These are phyloP conservation scores for Drosophila prostipennis DNA, from an alignment of 2,888 invertebrate species.

Conservation along the genomic window DNA sequence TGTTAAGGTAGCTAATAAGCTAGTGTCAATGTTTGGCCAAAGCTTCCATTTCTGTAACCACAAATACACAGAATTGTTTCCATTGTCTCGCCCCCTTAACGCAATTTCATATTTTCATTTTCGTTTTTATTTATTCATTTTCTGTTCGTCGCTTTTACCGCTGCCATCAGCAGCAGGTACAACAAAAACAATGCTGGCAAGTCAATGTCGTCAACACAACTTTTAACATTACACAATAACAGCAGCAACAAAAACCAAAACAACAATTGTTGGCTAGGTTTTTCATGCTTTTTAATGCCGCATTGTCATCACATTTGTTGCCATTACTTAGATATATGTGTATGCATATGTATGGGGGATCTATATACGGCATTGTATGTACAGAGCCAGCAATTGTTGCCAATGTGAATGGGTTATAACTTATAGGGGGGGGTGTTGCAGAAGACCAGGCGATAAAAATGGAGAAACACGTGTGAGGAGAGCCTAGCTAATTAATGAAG, in stretches of 20 bases:
- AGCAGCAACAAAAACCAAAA: slow-evolving; percentile 38
- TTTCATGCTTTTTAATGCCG: slow-evolving; percentile 70
- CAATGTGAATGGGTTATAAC: slow-evolving; percentile 29
- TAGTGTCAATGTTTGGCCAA: slow-evolving; percentile 46
- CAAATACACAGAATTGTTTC: slow-evolving; percentile 58
- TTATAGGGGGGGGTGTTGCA: not conserved
- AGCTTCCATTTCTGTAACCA: slow-evolving; percentile 9
- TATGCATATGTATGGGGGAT: slow-evolving; percentile 13
- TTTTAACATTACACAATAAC: slow-evolving; percentile 66
- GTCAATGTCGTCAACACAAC: slow-evolving; percentile 63
- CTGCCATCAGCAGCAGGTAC: slow-evolving; percentile 11
- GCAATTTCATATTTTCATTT: slow-evolving; percentile 60
- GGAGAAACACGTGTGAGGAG: slow-evolving; percentile 20
- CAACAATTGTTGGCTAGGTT: slow-evolving; percentile 43
- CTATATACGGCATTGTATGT: slow-evolving; percentile 19
- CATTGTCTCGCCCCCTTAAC: slow-evolving; percentile 56
- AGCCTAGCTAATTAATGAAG: not conserved
- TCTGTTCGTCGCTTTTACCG: slow-evolving; percentile 43
- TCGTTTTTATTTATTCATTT: slow-evolving; percentile 26
- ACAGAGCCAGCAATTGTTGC: slow-evolving; percentile 19
- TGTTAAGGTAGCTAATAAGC: slow-evolving; percentile 72
- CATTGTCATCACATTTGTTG: slow-evolving; percentile 74
- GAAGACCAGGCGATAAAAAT: slow-evolving; percentile 7
- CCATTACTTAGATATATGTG: slow-evolving; percentile 33
- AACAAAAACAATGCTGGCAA: slow-evolving; percentile 40